These are phyloP conservation scores for Phrynocephalus versicolor DNA, from an alignment of 2,113 vertebrate species.

Conservation along the genomic window DNA sequence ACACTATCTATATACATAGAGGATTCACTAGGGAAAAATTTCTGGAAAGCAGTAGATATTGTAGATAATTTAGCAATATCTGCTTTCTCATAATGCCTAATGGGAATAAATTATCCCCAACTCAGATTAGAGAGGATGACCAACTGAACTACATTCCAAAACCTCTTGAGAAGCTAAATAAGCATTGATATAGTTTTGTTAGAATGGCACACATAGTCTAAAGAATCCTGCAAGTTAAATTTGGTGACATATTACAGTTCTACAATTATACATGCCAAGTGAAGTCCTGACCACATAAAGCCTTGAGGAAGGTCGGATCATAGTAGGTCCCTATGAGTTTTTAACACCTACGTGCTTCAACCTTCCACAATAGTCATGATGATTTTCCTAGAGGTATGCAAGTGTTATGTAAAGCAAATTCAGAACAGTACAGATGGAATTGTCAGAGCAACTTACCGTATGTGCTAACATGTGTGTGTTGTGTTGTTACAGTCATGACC, in stretches of 20 bases:
- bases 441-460: background rate
- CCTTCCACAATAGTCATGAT: background rate
- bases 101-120: constrained; percentile 10
- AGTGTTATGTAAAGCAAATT: background rate
- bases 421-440: background rate
- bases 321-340: background rate
- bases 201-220: background rate
- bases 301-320: background rate
- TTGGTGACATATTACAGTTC: background rate
- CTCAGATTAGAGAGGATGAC: background rate
- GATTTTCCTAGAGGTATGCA: background rate
- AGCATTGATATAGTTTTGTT: background rate
- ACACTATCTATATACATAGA: constrained; percentile 14
- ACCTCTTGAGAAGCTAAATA: constrained; percentile 32
- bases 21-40: constrained; percentile 17
- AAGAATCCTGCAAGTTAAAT: constrained; percentile 6
- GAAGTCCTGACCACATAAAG: background rate
- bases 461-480: too few relatives aligned
- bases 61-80: constrained; percentile 26
- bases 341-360: background rate
- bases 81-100: constrained; percentile 22
- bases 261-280: background rate
- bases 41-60: constrained; percentile 24
- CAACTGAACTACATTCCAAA: background rate
- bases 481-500: too few relatives aligned